Evolutionary conservation across 2,888 invertebrate species (phyloP), one percentile per base, ranked within the genome.

Genomic region (Poecilobothrus nobilitatus): DNA sequence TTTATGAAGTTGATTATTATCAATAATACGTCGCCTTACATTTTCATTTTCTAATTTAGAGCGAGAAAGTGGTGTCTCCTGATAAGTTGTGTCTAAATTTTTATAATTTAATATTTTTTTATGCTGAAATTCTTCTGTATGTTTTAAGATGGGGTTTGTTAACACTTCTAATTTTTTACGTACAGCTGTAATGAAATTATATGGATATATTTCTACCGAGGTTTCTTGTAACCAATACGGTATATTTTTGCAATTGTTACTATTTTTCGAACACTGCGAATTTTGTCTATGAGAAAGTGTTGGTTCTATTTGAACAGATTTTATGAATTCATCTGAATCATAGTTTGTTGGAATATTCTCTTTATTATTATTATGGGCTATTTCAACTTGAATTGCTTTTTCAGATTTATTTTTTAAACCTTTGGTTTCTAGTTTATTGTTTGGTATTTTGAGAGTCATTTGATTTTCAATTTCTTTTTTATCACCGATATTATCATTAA

Each of bases 121-220:
- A 6, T 15, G 3, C 15, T 53, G 53, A 18, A 10, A 3, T 10
- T 6, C 15, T 53, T 53, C 2, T 12, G 53, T 6, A 12, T 15
- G 12, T 6, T 15, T 9, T n/a, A 37, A 41, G 4, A 71, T 66
- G 1, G 76, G 75, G 67, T 76, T 74, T 3, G 77, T 73, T 37
- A 78, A 75, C 7, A 77, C 75, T 71, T 79, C 79, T 10, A 87
- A 76, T 74, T 89, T 88, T 71, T 84, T 81, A 73, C 86, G 85
- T 10, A 86, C 85, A 65, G 85, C 87, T 75, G 82, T 85, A 64
- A 87, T 85, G 74, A 88, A 86, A 74, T 86, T 87, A 73, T 86
- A 86, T 20, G 87, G 86, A 80, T 85, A 84, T 8, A 84, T 81
- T 72, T 83, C 78, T 7, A 83, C 77, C 15, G 81, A 71, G 2